Base-by-base conservation (phyloP, 2,888 invertebrate species). In the Xanthia icteritia region DNA sequence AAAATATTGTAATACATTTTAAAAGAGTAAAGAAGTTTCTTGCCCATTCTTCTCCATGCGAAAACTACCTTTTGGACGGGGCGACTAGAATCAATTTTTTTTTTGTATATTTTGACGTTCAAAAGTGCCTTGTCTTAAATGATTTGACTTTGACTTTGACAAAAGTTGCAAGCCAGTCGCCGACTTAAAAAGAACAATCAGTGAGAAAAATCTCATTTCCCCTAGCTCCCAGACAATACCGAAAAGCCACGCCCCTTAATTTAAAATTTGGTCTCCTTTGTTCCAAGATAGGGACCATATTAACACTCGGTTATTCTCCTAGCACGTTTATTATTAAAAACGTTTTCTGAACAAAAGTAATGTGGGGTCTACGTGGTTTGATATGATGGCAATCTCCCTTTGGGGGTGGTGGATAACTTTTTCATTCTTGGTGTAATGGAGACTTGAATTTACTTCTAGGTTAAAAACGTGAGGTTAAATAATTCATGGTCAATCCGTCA, bases 191-290 rank as follows among this genome's bases (percentile, higher is more conserved):
- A 20, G 39, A n/a, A 51, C 2, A 5, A 39, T 9, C 5, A 8
- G 3, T 60, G 20, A 48, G 20, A 15, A 45, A 79, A 60, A 66
- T 4, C 0, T 36, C 0, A 51, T 23, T 2, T 0, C 23, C 20
- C 0, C 86, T 66, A 63, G 56, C 88, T 88, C 84, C 54, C 66
- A 6, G 45, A 64, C 86, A 71, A 84, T 20, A 48, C 13, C 4
- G 63, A 73, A 65, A n/a, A 58, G 23, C 13, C 23, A 71, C 77
- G 39, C 81, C 84, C 74, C 67, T 84, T 88, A 86, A 86, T 86
- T 86, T 86, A 84, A 88, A 86, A 86, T 88, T 86, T 79, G 56
- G 72, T 36, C 60, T 75, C 73, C 72, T 81, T 81, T 77, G 79
- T 79, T 74, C 51, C 39, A 42, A 61, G 76, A 66, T 74, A 58